phyloP scores from a whole-genome alignment of 2,888 invertebrate species.

The Pardosa pseudoannulata region DNA sequence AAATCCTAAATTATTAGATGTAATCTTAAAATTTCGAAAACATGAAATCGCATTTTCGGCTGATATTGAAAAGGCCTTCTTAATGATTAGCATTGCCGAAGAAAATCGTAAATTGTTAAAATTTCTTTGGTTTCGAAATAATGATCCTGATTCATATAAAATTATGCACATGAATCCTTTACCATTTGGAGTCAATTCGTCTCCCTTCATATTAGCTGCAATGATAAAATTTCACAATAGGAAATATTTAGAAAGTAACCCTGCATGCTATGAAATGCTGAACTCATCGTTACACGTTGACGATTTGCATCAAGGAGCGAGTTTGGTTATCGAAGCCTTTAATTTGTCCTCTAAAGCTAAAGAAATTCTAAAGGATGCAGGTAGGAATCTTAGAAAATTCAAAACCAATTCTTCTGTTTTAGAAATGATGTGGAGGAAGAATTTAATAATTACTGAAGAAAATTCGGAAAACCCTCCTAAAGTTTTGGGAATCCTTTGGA shows the following conservation, averaged over 20 bases:
- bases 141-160: neutral
- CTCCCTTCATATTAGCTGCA: neutral
- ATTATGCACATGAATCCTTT: neutral
- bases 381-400: slow-evolving; percentile 15
- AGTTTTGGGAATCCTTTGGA: neutral
- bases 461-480: neutral
- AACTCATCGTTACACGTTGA: neutral
- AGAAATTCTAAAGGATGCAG: neutral
- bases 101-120: slow-evolving; percentile 11
- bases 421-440: neutral
- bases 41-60: slow-evolving; percentile 22
- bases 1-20: neutral
- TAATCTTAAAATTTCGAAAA: slow-evolving; percentile 20
- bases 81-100: slow-evolving; percentile 2
- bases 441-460: neutral
- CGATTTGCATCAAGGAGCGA: neutral
- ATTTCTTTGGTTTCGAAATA: neutral
- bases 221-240: neutral
- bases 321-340: neutral
- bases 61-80: slow-evolving; percentile 26
- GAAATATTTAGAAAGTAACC: neutral
- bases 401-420: no score
- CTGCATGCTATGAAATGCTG: neutral
- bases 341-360: neutral
- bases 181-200: neutral